Percentiles rank a stretch among this genome's conserved stretches.
phyloP scores from a whole-genome alignment of 2,888 invertebrate genomes.

The Phania funesta region DNA sequence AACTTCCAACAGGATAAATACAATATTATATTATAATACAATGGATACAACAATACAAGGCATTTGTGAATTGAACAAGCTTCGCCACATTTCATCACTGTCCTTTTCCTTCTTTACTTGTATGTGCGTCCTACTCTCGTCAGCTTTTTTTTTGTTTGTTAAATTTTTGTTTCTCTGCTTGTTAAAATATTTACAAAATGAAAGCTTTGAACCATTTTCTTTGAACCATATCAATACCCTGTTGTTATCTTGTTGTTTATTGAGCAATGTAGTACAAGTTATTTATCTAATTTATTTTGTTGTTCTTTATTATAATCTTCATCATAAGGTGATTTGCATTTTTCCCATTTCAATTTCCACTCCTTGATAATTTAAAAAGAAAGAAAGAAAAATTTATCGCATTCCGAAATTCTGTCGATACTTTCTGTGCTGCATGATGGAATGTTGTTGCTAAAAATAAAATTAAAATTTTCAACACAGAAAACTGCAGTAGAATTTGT shows the following conservation, averaged over 20 bases:
- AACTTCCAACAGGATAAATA: too few relatives aligned
- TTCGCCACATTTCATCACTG: too few relatives aligned
- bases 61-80: too few relatives aligned
- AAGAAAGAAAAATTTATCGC: slow-evolving; percentile 3
- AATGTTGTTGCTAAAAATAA: slow-evolving; percentile 49
- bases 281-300: slow-evolving; percentile 71
- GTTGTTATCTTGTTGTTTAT: slow-evolving; percentile 67
- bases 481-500: slow-evolving; percentile 35
- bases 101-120: too few relatives aligned
- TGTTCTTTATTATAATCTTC: slow-evolving; percentile 52
- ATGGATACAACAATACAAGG: too few relatives aligned
- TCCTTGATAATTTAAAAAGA: slow-evolving; percentile 70
- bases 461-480: slow-evolving; percentile 41
- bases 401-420: slow-evolving; percentile 46
- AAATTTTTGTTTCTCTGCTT: not conserved
- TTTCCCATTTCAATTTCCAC: slow-evolving; percentile 69
- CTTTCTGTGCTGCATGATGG: slow-evolving; percentile 48
- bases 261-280: slow-evolving; percentile 45
- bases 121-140: too few relatives aligned
- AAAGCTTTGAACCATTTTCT: not conserved
- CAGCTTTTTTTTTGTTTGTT: too few relatives aligned
- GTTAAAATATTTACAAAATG: not conserved
- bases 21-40: too few relatives aligned
- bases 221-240: slow-evolving; percentile 68
- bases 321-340: slow-evolving; percentile 74